These are phyloP conservation scores for Apteryx owenii DNA, from an alignment of 2,113 vertebrate genomes.

Conservation along the genomic window DNA sequence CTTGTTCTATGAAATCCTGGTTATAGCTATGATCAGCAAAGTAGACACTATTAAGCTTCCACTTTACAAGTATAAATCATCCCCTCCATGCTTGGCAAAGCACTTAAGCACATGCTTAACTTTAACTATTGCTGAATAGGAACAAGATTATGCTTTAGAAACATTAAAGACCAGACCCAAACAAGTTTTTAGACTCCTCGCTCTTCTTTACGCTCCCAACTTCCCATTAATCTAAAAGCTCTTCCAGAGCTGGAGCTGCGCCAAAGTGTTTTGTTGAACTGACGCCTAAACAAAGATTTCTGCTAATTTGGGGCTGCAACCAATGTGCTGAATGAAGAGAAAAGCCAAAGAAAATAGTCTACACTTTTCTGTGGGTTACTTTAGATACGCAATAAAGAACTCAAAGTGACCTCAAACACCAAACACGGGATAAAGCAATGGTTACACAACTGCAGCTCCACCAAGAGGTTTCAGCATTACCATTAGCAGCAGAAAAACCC, in stretches of 20 bases:
- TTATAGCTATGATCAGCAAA: conserved; percentile 1
- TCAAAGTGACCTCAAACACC: neutral
- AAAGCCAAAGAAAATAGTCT: conserved; percentile 1
- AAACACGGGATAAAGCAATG: neutral
- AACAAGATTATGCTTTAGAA: neutral
- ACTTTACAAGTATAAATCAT: conserved; percentile 35
- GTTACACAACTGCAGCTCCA: neutral
- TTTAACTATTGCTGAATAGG: neutral
- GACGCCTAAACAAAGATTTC: conserved; percentile 15
- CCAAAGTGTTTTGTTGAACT: conserved; percentile 25
- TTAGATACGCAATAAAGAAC: neutral
- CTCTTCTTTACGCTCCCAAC: neutral
- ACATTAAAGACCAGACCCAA: neutral
- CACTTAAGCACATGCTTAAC: conserved; percentile 21
- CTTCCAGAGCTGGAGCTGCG: conserved; percentile 2
- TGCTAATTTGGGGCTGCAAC: conserved; percentile 12
- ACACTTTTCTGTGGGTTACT: neutral
- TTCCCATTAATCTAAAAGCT: conserved; percentile 9
- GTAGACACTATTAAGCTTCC: neutral
- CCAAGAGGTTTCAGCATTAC: neutral
- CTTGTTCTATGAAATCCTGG: neutral
- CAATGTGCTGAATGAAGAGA: neutral
- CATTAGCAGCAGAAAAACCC: neutral
- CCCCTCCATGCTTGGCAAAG: neutral
- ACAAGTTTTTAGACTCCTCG: neutral